These are phyloP conservation scores for Silurus meridionalis DNA, from an alignment of 2,113 vertebrate species.

Conservation along the genomic window DNA sequence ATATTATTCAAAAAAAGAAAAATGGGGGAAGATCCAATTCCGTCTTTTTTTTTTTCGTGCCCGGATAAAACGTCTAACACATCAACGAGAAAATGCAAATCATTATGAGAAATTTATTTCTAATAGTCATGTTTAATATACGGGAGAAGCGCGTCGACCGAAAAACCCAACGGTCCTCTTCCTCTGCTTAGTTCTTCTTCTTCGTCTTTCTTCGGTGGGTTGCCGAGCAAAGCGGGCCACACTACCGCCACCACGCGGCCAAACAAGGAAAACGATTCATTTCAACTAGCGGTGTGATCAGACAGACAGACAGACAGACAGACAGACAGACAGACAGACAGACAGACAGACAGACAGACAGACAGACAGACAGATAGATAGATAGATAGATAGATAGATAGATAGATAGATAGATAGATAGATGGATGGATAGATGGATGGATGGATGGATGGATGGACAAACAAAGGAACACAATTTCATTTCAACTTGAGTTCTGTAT, in stretches of 20 bases:
- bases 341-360: too few species aligned
- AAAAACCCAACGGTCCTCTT: slow-evolving; percentile 11
- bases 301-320: too few species aligned
- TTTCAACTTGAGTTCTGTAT: not conserved
- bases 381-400: too few species aligned
- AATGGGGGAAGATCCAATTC: not conserved
- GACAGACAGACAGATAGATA: too few species aligned
- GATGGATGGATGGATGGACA: not conserved
- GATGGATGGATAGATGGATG: too few species aligned
- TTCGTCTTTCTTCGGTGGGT: not conserved
- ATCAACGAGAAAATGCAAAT: not conserved
- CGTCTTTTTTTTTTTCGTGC: not conserved
- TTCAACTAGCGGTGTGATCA: not conserved
- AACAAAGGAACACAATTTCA: not conserved
- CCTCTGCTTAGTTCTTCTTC: slow-evolving; percentile 3
- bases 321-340: too few species aligned
- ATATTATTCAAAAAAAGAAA: not conserved
- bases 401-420: too few species aligned
- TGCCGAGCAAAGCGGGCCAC: not conserved
- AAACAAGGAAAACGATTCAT: not conserved
- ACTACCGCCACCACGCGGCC: slow-evolving; percentile 2
- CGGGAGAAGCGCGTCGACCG: not conserved
- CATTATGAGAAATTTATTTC: not conserved
- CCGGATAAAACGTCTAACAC: not conserved
- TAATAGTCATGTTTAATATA: not conserved